These are phyloP conservation scores for Scaptomyza cyrtandrae DNA, from an alignment of 2,888 invertebrate genomes.

Conservation along the genomic window DNA sequence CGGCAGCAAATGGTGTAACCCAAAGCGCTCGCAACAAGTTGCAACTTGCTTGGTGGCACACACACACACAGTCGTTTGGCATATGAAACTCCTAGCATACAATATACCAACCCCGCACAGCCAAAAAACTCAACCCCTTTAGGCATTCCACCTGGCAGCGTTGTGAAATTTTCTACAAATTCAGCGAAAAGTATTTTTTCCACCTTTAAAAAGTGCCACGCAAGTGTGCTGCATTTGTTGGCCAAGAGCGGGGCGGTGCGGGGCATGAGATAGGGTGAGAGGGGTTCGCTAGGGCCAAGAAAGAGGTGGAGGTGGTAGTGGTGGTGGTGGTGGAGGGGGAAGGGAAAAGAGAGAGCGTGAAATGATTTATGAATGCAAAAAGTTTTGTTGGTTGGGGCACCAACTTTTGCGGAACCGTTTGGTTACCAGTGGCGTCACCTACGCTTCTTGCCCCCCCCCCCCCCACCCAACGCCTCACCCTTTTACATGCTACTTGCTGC, in stretches of 20 bases:
- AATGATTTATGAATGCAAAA: constrained; percentile 79
- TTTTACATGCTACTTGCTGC: neutral
- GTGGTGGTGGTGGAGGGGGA: constrained; percentile 4
- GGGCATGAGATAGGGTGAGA: too few species aligned
- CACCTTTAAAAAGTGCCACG: constrained; percentile 70
- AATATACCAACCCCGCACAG: too few species aligned
- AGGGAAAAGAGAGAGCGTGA: constrained; percentile 49
- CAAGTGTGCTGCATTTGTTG: constrained; percentile 8
- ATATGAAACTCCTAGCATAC: neutral
- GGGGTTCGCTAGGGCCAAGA: too few species aligned
- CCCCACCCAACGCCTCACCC: neutral
- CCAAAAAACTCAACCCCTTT: constrained; percentile 25
- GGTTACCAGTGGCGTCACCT: constrained; percentile 38
- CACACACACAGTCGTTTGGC: neutral
- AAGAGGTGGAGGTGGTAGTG: neutral
- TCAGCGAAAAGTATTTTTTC: constrained; percentile 79
- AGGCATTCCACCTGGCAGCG: constrained; percentile 39
- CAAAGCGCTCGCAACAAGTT: constrained; percentile 65
- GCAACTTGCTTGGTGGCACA: constrained; percentile 50
- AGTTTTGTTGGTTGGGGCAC: constrained; percentile 66
- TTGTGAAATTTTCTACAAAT: constrained; percentile 73
- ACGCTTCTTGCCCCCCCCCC: constrained; percentile 10
- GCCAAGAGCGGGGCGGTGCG: too few species aligned
- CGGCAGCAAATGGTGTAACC: constrained; percentile 46
- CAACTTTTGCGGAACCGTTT: constrained; percentile 69